These are phyloP conservation scores for Scaptodrosophila latifasciaeformis DNA, from an alignment of 2,888 invertebrate species.

Conservation along the genomic window DNA sequence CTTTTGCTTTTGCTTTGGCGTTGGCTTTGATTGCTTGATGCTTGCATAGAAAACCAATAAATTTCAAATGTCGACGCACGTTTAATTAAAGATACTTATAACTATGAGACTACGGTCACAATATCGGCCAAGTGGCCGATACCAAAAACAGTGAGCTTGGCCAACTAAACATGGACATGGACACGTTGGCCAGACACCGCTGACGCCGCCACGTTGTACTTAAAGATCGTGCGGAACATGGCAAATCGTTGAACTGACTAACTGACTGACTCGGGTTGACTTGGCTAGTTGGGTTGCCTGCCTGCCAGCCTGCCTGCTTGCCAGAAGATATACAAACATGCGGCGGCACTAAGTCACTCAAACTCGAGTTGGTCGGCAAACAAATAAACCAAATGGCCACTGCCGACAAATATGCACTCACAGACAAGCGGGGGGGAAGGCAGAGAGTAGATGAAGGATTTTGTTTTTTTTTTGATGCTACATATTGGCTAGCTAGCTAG, in stretches of 20 bases:
- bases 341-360: slow-evolving; percentile 43
- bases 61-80: slow-evolving; percentile 62
- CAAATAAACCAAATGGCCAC: slow-evolving; percentile 3
- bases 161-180: slow-evolving; percentile 20
- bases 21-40: slow-evolving; percentile 15
- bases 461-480: slow-evolving; percentile 5
- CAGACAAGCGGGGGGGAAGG: not conserved
- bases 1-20: not conserved
- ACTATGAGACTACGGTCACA: slow-evolving; percentile 4
- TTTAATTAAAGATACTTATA: slow-evolving; percentile 58
- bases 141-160: slow-evolving; percentile 22
- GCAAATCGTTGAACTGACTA: slow-evolving; percentile 17
- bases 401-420: slow-evolving; percentile 8
- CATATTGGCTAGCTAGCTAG: slow-evolving; percentile 8
- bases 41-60: slow-evolving; percentile 62
- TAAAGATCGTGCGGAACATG: slow-evolving; percentile 47
- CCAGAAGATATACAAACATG: slow-evolving; percentile 52
- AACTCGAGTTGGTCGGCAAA: not conserved
- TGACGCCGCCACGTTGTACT: slow-evolving; percentile 1
- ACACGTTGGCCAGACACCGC: too few relatives aligned
- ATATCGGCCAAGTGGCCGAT: not conserved
- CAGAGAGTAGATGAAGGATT: not conserved
- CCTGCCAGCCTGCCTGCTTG: too few relatives aligned
- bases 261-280: slow-evolving; percentile 18
- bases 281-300: too few relatives aligned